Conservation (phyloP, 2,797 vertebrate genomes). For the Scolopax bukidnonensis region DNA sequence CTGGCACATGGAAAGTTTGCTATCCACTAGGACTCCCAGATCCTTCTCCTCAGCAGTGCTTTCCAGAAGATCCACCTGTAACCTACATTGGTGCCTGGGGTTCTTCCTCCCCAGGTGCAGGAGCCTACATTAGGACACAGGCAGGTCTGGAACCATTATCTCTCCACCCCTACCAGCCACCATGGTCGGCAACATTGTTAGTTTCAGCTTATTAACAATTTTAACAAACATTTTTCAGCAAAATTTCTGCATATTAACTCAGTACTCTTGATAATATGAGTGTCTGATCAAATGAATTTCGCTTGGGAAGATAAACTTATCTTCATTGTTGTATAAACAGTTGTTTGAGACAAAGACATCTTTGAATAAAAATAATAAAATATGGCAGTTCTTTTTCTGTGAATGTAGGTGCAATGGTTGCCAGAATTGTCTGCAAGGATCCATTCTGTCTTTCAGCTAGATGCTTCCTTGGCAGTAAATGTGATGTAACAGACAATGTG, state of each 20-base stretch:
- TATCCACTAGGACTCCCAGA: too few species aligned
- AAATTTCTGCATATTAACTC: background rate
- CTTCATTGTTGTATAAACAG: background rate
- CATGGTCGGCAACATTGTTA: background rate
- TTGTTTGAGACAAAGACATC: background rate
- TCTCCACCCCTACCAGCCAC: too few species aligned
- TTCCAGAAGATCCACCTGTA: too few species aligned
- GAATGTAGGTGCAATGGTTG: background rate
- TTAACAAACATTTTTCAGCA: background rate
- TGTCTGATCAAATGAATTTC: background rate
- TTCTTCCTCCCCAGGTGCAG: too few species aligned
- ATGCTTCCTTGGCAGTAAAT: slow-evolving; percentile 8
- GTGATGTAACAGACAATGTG: background rate
- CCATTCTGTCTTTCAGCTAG: slow-evolving; percentile 6
- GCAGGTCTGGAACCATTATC: too few species aligned
- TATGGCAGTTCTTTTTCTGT: background rate
- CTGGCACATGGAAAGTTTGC: too few species aligned
- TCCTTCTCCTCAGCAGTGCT: too few species aligned
- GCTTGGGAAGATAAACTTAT: background rate
- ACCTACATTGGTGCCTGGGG: too few species aligned
- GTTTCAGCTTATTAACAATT: background rate
- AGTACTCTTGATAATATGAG: background rate
- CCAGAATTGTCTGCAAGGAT: slow-evolving; percentile 6
- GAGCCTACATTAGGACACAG: too few species aligned
- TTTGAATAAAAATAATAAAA: background rate